These are phyloP conservation scores for Sarcophilus harrisii DNA, from an alignment of 2,797 vertebrate species.

Conservation along the genomic window DNA sequence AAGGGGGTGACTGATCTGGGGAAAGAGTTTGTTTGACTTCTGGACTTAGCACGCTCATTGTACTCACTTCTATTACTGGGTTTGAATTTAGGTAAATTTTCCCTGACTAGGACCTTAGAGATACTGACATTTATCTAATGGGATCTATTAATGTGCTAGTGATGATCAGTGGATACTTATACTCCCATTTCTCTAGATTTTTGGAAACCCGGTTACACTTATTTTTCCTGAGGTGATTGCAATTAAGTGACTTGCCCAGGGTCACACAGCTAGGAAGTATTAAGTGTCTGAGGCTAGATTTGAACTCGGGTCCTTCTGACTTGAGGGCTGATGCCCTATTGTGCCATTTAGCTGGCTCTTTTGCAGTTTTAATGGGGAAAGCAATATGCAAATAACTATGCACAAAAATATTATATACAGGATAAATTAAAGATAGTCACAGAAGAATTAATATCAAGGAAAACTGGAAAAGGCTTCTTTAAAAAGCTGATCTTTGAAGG, in stretches of 20 bases:
- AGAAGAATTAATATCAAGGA: background rate
- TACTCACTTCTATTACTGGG: slow-evolving; percentile 4
- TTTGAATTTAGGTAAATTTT: background rate
- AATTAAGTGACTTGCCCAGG: no score
- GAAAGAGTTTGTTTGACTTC: background rate
- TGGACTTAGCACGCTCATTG: background rate
- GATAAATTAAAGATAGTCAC: background rate
- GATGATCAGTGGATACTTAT: background rate
- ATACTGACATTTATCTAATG: background rate
- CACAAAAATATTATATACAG: background rate
- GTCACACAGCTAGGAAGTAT: no score
- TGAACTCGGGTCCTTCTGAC: no score
- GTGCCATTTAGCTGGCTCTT: no score
- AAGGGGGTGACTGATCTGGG: background rate
- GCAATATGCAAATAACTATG: background rate
- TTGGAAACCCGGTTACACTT: background rate
- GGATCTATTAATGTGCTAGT: background rate
- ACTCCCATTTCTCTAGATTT: background rate
- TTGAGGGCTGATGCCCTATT: no score
- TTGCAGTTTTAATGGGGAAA: background rate
- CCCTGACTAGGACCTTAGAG: background rate
- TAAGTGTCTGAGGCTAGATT: no score
- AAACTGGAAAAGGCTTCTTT: background rate
- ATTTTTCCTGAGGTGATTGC: no score
- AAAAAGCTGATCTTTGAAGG: background rate